Conservation (phyloP, 2,797 vertebrate genomes). For the Cryptoblepharus egeriae region DNA sequence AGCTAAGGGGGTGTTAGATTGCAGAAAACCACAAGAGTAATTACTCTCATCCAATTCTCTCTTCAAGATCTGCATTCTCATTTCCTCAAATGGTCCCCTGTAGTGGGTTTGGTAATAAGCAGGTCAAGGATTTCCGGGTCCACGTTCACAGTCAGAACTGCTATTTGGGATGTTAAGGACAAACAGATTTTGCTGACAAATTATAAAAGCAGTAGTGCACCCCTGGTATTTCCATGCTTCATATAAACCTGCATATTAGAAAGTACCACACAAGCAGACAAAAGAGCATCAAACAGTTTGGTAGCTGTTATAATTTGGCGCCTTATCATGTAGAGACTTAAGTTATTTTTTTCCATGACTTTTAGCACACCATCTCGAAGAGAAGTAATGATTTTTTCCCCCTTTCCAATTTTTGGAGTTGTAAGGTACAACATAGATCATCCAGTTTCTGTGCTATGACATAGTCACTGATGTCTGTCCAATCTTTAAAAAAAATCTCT, state of each 20-base stretch:
- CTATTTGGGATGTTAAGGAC: not conserved
- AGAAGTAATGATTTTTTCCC: not conserved
- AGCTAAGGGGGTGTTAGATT: constrained; percentile 32
- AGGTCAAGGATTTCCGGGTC: not conserved
- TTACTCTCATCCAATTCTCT: not conserved
- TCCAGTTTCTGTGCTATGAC: not conserved
- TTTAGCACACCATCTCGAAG: not conserved
- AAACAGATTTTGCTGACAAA: not conserved
- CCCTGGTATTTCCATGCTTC: not conserved
- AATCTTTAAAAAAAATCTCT: not conserved
- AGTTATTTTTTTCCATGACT: not conserved
- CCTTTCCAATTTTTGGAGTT: too few relatives aligned
- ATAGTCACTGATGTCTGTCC: not conserved
- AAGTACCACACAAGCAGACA: not conserved
- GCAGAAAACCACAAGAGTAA: not conserved
- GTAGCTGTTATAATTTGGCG: not conserved
- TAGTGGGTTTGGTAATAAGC: not conserved
- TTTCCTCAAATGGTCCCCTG: not conserved
- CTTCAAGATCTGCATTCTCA: fast-evolving
- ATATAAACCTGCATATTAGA: constrained; percentile 4
- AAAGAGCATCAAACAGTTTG: constrained; percentile 14
- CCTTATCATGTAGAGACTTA: not conserved
- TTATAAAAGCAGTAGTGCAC: not conserved
- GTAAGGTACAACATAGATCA: not conserved
- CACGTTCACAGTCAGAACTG: not conserved